Evolutionary conservation across 1,140 invertebrate genomes (phyloP), one percentile per base, ranked within the genome.

Genomic region (Forficula auricularia): DNA sequence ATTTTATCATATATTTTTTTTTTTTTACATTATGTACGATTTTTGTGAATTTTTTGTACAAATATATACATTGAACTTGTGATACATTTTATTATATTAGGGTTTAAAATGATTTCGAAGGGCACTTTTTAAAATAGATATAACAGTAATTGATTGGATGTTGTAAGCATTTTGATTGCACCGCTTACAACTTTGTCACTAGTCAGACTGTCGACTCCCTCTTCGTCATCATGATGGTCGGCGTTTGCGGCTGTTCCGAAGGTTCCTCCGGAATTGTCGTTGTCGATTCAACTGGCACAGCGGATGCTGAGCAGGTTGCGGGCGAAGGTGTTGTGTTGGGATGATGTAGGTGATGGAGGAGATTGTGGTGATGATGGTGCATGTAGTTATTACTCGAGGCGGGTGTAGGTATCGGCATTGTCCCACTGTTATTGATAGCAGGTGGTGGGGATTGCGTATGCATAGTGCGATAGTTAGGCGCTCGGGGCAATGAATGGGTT

Each of bases 131-230:
- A 27, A 27, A 27, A 27, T 27, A 27, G 4, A 27, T 6, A 6
- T 27, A 27, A 27, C 10, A 6, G 10, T 27, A 6, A 10, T 27
- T 27, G 4, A 27, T 4, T 27, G 4, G 22, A 10, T 27, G 22
- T 27, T 27, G 22, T 10, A 27, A 27, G 22, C 22, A 27, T 22
- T 9, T 22, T 3, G 14, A 22, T 10, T 12, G 12, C n/a, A 12
- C 1, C n/a, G 32, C 46, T 57, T 55, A 57, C 43, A 57, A 45
- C 44, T 52, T 47, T 18, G 57, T 57, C 38, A 54, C 56, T 52
- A 57, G 65, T 68, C 66, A 68, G 59, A 69, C 66, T 43, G 66
- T 67, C 51, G 65, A 68, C 49, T 68, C 67, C n/a, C 64, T 56
- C 53, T 69, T 69, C 42, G 58, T 61, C 43, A 65, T 53, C 63